Percentiles rank a stretch among this genome's conserved stretches.
Evolutionary conservation across 2,888 invertebrate genomes (phyloP).

Genomic region (Rotaria macrura): DNA sequence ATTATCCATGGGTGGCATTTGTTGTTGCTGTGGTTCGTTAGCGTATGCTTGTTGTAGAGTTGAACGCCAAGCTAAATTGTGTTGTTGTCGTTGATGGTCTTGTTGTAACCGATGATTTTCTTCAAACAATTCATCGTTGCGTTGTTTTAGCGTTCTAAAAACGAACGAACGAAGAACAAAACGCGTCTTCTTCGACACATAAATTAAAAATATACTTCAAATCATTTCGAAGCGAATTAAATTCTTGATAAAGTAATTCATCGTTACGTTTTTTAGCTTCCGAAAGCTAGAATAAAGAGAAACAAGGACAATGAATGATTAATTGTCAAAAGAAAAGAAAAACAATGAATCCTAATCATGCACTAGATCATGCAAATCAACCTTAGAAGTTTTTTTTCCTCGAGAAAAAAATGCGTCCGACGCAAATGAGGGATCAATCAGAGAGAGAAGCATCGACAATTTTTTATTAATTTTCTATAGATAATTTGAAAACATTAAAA

Average conservation of each 20-base stretch:
- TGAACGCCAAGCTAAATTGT: background rate
- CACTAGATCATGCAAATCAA: background rate
- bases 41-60: background rate
- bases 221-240: background rate
- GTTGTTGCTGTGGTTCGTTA: background rate
- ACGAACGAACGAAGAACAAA: background rate
- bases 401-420: background rate
- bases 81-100: background rate
- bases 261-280: background rate
- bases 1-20: background rate
- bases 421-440: background rate
- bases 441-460: background rate
- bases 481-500: background rate
- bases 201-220: background rate
- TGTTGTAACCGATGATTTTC: conserved; percentile 17
- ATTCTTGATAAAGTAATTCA: background rate
- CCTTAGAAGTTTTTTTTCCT: background rate
- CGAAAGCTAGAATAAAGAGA: background rate
- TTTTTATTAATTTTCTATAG: background rate
- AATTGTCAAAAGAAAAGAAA: background rate
- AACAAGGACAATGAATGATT: background rate
- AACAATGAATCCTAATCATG: background rate
- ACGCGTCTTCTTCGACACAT: background rate
- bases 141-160: conserved; percentile 21
- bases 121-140: conserved; percentile 26